Conservation (phyloP, 2,113 vertebrate species). For the Ranitomeya imitator region DNA sequence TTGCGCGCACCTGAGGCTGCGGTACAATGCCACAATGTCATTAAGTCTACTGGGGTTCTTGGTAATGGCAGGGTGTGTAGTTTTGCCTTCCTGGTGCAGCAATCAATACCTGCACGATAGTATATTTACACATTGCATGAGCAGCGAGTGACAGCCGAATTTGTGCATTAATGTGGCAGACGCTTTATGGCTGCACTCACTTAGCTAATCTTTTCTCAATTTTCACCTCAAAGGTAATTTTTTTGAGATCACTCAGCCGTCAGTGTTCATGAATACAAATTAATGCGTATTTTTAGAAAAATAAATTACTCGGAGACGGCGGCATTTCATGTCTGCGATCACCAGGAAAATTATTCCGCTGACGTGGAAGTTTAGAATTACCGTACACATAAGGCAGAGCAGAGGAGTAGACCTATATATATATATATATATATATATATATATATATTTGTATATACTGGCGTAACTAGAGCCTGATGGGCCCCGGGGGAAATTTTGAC, state of each 20-base stretch:
- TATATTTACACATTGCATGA: constrained; percentile 4
- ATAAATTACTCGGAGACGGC: constrained; percentile 10
- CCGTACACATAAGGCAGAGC: neutral
- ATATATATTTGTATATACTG: no score
- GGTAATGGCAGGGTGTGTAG: neutral
- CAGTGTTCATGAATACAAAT: constrained; percentile 27
- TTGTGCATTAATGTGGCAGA: constrained; percentile 8
- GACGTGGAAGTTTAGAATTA: neutral
- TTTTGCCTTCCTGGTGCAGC: neutral
- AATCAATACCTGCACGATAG: neutral
- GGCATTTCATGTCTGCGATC: constrained; percentile 19
- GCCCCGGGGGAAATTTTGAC: no score
- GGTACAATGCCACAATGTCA: neutral
- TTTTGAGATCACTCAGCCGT: neutral
- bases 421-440: no score
- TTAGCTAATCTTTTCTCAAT: constrained; percentile 34
- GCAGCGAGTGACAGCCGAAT: neutral
- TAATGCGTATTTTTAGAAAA: constrained; percentile 37
- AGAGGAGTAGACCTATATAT: no score
- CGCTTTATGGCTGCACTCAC: neutral
- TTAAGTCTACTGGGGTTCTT: neutral
- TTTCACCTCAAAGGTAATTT: constrained; percentile 28
- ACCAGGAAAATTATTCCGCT: constrained; percentile 17
- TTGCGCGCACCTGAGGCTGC: neutral
- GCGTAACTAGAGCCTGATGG: no score